Conservation (phyloP, 2,888 invertebrate genomes). For the Nudaria mundana region DNA sequence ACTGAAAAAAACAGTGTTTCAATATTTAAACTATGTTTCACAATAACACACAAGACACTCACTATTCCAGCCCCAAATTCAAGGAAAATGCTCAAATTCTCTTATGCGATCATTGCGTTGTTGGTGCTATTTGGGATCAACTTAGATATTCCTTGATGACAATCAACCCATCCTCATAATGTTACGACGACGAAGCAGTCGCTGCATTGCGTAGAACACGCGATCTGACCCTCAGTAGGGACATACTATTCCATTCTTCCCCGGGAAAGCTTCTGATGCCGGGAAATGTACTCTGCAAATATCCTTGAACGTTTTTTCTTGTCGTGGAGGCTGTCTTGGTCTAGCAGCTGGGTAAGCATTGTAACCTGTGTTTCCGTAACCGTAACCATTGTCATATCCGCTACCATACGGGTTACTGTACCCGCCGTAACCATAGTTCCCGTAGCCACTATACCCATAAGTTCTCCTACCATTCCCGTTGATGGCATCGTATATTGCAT, state of each 20-base stretch:
- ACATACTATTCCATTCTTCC: conserved; percentile 82
- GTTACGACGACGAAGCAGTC: conserved; percentile 72
- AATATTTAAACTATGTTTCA: neutral
- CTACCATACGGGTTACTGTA: conserved; percentile 31
- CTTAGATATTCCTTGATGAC: conserved; percentile 17
- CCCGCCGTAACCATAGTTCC: conserved; percentile 46
- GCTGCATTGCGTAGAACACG: conserved; percentile 80
- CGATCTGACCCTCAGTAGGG: conserved; percentile 81
- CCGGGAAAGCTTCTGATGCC: conserved; percentile 74
- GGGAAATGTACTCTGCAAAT: conserved; percentile 86
- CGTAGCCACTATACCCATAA: conserved; percentile 58
- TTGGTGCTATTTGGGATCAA: conserved; percentile 22
- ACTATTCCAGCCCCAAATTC: neutral
- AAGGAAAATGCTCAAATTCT: neutral
- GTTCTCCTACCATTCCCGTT: conserved; percentile 64
- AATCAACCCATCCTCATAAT: conserved; percentile 77
- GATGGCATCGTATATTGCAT: conserved; percentile 70
- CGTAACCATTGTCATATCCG: conserved; percentile 36
- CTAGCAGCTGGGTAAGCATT: conserved; percentile 27
- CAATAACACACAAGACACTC: conserved; percentile 1
- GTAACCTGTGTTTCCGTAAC: conserved; percentile 12
- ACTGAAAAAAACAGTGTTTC: conserved; percentile 4
- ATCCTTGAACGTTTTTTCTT: conserved; percentile 83
- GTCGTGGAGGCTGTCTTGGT: conserved; percentile 43
- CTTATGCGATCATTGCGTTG: neutral